Evolutionary conservation across 2,797 vertebrate species (phyloP), one percentile per base, ranked within the genome.

Genomic region (Myotis findleyi): DNA sequence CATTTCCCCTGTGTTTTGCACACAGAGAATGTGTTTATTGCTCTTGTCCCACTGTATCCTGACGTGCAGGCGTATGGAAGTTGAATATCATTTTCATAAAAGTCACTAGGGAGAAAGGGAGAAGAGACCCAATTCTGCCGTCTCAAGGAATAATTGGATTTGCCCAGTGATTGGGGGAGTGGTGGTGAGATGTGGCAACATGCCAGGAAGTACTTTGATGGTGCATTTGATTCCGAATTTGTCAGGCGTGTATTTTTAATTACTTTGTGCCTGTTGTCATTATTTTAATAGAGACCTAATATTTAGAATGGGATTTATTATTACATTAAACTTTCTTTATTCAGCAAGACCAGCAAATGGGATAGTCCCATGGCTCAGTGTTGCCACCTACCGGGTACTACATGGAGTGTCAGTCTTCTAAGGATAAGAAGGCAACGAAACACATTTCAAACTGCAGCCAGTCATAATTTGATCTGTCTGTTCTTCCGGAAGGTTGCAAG

Each of bases 141-240:
- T 84, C 83, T 97, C 68, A 27, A 83, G 86, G 93, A 97, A 33
- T 95, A 96, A 94, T 75, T 91, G 93, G 93, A 92, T 96, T 97
- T 95, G 87, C 96, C 64, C 96, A 91, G 76, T 41, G 93, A 91
- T 69, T 68, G 77, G 91, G 87, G 95, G 38, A 47, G 92, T 41
- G 38, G 53, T 72, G 53, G 53, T 94, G 71, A 4, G 64, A 93
- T 94, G 87, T 94, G 17, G 69, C 91, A 47, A 5, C 5, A 44
- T 91, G 69, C 69, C 66, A 76, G 91, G 64, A 92, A 94, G 81
- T 86, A 73, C 57, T 27, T 68, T 92, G 84, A 49, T 47, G 49
- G 17, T 93, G 88, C 59, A 36, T 95, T 44, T 88, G 86, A 38
- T 14, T 76, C 57, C 1, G 80, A 16, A 86, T 25, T 94, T 96